phyloP scores from a whole-genome alignment of 2,113 vertebrate genomes.

The Cyprinodon variegatus region DNA sequence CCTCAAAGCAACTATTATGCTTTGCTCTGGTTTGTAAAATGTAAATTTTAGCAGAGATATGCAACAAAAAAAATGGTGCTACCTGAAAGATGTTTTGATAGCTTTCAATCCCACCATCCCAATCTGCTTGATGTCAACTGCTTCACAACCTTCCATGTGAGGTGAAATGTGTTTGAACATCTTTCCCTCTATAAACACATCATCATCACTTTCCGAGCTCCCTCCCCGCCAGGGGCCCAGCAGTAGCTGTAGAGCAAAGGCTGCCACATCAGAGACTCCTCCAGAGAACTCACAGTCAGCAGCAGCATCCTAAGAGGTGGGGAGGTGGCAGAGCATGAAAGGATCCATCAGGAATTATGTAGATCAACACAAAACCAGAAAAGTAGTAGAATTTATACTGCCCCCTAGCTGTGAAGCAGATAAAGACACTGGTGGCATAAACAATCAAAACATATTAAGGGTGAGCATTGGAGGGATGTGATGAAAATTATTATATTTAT shows the following conservation, averaged over 20 bases:
- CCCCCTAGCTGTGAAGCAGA: constrained; percentile 24
- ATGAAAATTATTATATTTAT: neutral
- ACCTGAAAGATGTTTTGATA: constrained; percentile 3
- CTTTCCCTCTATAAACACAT: constrained; percentile 33
- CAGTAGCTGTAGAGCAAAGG: constrained; percentile 37
- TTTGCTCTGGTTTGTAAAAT: neutral
- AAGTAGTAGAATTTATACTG: constrained; percentile 17
- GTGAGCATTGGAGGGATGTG: neutral
- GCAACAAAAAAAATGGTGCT: neutral
- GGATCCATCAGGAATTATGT: constrained; percentile 27
- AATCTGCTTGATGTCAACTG: constrained; percentile 43
- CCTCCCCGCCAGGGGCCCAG: constrained; percentile 35
- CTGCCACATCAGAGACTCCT: constrained; percentile 46
- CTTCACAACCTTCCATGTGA: constrained; percentile 31
- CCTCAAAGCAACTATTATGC: constrained; percentile 4
- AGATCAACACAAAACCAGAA: constrained; percentile 39
- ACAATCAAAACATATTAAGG: neutral
- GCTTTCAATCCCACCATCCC: constrained; percentile 2
- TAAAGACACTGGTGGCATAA: neutral
- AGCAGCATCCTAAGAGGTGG: constrained; percentile 38
- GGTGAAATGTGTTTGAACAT: neutral
- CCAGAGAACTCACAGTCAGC: constrained; percentile 35
- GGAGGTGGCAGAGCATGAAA: constrained; percentile 52
- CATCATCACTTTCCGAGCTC: constrained; percentile 40
- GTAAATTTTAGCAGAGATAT: neutral